A percentile compares a stretch with the other conserved stretches of the same genome.
Evolutionary conservation across 1,140 invertebrate species (phyloP).

Genomic region (Trachelipus rathkii): DNA sequence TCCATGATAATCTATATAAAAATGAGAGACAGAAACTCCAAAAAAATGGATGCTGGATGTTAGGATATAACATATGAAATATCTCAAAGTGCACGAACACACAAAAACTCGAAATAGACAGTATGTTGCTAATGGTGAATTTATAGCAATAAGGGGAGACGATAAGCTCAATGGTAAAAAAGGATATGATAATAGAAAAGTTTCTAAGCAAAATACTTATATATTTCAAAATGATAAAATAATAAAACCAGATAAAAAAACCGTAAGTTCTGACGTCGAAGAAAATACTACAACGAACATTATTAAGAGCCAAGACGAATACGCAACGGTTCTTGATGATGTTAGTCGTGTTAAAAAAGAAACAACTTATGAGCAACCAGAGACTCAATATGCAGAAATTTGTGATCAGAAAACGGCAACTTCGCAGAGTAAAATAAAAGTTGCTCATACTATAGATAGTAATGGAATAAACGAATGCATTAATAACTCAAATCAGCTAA

Average conservation of each 20-base stretch:
- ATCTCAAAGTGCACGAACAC: too few species aligned
- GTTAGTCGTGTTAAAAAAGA: neutral
- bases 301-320: slow-evolving; percentile 23
- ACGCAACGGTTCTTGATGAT: slow-evolving; percentile 25
- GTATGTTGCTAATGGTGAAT: neutral
- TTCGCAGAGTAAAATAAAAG: too few species aligned
- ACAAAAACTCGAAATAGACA: neutral
- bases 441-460: too few species aligned
- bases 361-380: neutral
- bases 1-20: too few species aligned
- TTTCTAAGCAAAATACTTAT: slow-evolving; percentile 28
- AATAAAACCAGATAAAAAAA: slow-evolving; percentile 20
- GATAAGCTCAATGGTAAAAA: neutral
- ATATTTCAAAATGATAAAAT: slow-evolving; percentile 27
- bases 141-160: neutral
- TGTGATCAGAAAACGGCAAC: slow-evolving; percentile 17
- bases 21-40: too few species aligned
- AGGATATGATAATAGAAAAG: slow-evolving; percentile 20
- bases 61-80: too few species aligned
- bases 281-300: slow-evolving; percentile 19
- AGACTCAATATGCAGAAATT: slow-evolving; percentile 30
- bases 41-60: too few species aligned
- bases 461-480: too few species aligned
- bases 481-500: too few species aligned
- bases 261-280: neutral